Evolutionary conservation across 1,140 invertebrate species (phyloP).

Genomic region (Drosophila novamexicana): DNA sequence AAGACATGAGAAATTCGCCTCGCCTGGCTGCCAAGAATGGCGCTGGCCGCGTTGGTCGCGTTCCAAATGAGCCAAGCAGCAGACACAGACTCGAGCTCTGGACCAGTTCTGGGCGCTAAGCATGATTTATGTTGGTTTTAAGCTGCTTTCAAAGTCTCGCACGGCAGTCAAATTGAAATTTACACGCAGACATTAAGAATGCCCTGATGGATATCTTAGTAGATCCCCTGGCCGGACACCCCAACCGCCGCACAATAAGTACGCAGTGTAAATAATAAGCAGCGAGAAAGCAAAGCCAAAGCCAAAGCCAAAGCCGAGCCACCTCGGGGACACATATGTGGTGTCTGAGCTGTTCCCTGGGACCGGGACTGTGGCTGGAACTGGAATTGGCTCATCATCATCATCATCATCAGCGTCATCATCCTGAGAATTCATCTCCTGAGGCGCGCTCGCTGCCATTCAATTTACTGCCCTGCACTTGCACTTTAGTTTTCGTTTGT

Average conservation of each 20-base stretch:
- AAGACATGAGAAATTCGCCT: slow-evolving; percentile 35
- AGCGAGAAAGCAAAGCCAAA: slow-evolving; percentile 21
- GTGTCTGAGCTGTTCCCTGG: slow-evolving; percentile 19
- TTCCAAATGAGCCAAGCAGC: slow-evolving; percentile 16
- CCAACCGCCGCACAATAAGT: slow-evolving; percentile 6
- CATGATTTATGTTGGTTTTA: slow-evolving; percentile 77
- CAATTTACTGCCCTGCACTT: slow-evolving; percentile 54
- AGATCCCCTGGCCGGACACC: slow-evolving; percentile 1
- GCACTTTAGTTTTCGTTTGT: slow-evolving; percentile 70
- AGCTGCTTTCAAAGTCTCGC: slow-evolving; percentile 56
- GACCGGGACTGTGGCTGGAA: too few relatives aligned
- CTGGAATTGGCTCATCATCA: slow-evolving; percentile 8
- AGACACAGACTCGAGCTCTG: background rate
- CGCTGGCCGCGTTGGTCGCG: slow-evolving; percentile 15
- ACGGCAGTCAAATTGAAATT: slow-evolving; percentile 79
- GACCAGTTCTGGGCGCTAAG: slow-evolving; percentile 60
- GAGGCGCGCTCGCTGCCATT: slow-evolving; percentile 25
- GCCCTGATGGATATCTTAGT: slow-evolving; percentile 26
- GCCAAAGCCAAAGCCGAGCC: slow-evolving; percentile 20
- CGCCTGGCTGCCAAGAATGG: slow-evolving; percentile 32
- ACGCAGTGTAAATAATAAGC: slow-evolving; percentile 44
- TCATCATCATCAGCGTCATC: slow-evolving; percentile 9
- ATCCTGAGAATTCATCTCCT: slow-evolving; percentile 19
- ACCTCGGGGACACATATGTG: slow-evolving; percentile 43
- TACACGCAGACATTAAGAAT: slow-evolving; percentile 52